These are phyloP conservation scores for Rosalia funebris DNA, from an alignment of 2,888 invertebrate species.

Conservation along the genomic window DNA sequence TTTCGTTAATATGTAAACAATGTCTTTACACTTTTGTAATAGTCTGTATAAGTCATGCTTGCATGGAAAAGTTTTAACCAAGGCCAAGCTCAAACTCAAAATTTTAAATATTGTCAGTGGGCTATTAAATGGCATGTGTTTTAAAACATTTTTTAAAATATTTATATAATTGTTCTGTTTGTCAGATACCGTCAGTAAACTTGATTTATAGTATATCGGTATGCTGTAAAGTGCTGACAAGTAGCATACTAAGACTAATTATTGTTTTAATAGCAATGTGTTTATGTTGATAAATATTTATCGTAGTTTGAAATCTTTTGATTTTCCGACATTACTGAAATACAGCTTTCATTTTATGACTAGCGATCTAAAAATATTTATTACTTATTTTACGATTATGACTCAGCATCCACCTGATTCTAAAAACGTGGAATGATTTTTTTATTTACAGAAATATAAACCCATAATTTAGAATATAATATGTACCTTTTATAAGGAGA, in stretches of 20 bases:
- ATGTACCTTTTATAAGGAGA: no score
- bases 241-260: constrained; percentile 39
- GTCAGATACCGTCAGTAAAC: constrained; percentile 36
- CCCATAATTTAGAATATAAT: no score
- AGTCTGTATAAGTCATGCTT: no score
- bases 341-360: constrained; percentile 34
- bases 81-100: no score
- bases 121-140: constrained; percentile 6
- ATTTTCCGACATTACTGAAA: constrained; percentile 37
- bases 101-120: background rate
- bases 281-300: constrained; percentile 45
- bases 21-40: no score
- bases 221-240: constrained; percentile 45
- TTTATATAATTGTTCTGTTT: constrained; percentile 31
- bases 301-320: constrained; percentile 38
- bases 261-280: constrained; percentile 44
- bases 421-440: background rate
- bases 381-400: constrained; percentile 14
- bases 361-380: constrained; percentile 31
- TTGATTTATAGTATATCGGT: constrained; percentile 42
- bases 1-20: no score
- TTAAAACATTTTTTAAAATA: constrained; percentile 23
- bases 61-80: no score
- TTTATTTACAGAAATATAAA: background rate
- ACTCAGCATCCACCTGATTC: constrained; percentile 16